Evolutionary conservation across 2,888 invertebrate species (phyloP).

Genomic region (Lucinisca nassula): DNA sequence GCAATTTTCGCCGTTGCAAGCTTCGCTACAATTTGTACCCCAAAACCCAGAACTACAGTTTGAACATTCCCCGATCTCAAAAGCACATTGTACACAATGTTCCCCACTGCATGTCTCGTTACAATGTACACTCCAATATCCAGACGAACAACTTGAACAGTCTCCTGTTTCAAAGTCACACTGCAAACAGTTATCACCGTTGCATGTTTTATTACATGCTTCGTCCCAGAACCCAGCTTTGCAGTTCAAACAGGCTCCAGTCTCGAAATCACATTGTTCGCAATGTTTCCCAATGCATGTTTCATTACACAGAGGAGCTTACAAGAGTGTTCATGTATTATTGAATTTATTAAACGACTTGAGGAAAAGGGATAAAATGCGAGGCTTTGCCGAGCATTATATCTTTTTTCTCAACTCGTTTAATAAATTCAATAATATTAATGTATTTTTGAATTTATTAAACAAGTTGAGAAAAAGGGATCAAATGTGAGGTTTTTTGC

Average conservation of each 20-base stretch:
- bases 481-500: too few relatives aligned
- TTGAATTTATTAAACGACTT: too few relatives aligned
- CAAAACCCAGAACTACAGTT: constrained; percentile 16
- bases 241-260: constrained; percentile 15
- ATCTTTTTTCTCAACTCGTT: too few relatives aligned
- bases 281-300: background rate
- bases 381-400: too few relatives aligned
- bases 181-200: background rate
- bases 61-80: constrained; percentile 19
- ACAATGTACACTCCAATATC: constrained; percentile 18
- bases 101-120: background rate
- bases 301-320: too few relatives aligned
- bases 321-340: too few relatives aligned
- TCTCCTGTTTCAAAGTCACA: background rate
- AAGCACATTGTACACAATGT: constrained; percentile 34
- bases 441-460: too few relatives aligned
- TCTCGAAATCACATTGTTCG: constrained; percentile 4
- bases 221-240: constrained; percentile 2
- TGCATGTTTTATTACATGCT: background rate
- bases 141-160: background rate
- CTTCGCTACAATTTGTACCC: constrained; percentile 34
- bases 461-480: too few relatives aligned
- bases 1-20: constrained; percentile 36
- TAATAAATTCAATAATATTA: too few relatives aligned
- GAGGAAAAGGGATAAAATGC: too few relatives aligned